These are phyloP conservation scores for Tragelaphus buxtoni DNA, from an alignment of 2,113 vertebrate genomes.

Conservation along the genomic window DNA sequence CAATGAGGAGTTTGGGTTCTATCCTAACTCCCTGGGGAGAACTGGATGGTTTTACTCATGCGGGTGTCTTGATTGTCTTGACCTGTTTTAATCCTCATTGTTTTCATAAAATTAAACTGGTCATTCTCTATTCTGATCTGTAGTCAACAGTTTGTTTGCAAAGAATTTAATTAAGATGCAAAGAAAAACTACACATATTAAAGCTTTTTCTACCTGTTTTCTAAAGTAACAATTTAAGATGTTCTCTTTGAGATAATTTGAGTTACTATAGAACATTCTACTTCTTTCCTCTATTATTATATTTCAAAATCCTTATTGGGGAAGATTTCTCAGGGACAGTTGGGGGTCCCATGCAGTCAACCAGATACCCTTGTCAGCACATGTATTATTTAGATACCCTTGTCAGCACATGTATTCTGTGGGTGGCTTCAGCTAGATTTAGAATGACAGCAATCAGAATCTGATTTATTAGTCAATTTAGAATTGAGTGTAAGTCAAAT, in stretches of 20 bases:
- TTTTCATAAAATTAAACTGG: not conserved
- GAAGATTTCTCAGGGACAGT: not conserved
- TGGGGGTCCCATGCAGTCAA: not conserved
- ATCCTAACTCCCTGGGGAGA: not conserved
- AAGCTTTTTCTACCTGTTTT: not conserved
- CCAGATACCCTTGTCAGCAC: not conserved
- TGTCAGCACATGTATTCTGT: not conserved
- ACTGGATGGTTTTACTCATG: not conserved
- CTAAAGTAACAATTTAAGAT: not conserved
- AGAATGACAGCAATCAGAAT: not conserved
- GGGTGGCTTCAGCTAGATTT: not conserved
- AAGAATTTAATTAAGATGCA: slow-evolving; percentile 5
- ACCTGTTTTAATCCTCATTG: not conserved
- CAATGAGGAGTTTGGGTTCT: not conserved
- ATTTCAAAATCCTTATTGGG: not conserved
- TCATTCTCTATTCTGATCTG: not conserved
- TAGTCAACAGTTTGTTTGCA: not conserved
- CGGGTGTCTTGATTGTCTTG: not conserved
- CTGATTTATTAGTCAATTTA: slow-evolving; percentile 8
- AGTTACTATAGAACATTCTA: not conserved
- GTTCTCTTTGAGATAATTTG: not conserved
- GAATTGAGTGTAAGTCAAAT: not conserved
- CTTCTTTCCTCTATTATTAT: not conserved
- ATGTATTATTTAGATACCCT: not conserved
- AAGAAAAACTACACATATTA: not conserved